Conservation (phyloP, 2,888 invertebrate genomes). For the Herminia tarsipennalis region DNA sequence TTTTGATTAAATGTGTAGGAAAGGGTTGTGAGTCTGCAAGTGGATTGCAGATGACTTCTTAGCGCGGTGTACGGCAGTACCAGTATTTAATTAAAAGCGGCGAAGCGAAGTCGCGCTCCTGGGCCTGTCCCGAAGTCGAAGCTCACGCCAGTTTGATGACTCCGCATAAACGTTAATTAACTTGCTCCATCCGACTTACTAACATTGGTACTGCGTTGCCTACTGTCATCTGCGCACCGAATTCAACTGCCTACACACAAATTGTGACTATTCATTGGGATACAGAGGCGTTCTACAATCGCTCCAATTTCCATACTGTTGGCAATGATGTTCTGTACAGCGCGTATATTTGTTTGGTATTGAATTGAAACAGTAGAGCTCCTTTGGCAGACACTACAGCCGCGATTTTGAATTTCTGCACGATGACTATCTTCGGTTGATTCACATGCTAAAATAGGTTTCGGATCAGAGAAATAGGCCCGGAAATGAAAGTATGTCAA, state of each 20-base stretch:
- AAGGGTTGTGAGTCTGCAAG: conserved; percentile 37
- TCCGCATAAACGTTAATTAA: conserved; percentile 73
- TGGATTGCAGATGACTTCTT: conserved; percentile 51
- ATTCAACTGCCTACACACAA: conserved; percentile 26
- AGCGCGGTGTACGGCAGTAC: conserved; percentile 47
- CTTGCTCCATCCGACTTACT: conserved; percentile 62
- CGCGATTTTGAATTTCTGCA: conserved; percentile 55
- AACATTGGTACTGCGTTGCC: conserved; percentile 45
- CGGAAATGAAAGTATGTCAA: conserved; percentile 78
- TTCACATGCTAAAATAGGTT: conserved; percentile 68
- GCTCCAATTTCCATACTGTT: conserved; percentile 4
- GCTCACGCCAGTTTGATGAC: conserved; percentile 65
- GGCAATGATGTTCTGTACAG: conserved; percentile 3
- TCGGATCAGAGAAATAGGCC: conserved; percentile 66
- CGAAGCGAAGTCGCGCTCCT: conserved; percentile 54
- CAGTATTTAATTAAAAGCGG: conserved; percentile 65
- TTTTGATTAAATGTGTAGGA: conserved; percentile 34
- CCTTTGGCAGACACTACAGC: conserved; percentile 45
- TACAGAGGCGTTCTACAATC: conserved; percentile 9
- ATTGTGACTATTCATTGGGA: conserved; percentile 20
- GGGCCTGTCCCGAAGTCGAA: conserved; percentile 50
- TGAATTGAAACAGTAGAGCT: conserved; percentile 37
- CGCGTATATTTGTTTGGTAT: not conserved
- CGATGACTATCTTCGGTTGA: conserved; percentile 57
- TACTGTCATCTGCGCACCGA: conserved; percentile 35